phyloP scores from a whole-genome alignment of 2,113 vertebrate genomes.

The Chroicocephalus ridibundus region DNA sequence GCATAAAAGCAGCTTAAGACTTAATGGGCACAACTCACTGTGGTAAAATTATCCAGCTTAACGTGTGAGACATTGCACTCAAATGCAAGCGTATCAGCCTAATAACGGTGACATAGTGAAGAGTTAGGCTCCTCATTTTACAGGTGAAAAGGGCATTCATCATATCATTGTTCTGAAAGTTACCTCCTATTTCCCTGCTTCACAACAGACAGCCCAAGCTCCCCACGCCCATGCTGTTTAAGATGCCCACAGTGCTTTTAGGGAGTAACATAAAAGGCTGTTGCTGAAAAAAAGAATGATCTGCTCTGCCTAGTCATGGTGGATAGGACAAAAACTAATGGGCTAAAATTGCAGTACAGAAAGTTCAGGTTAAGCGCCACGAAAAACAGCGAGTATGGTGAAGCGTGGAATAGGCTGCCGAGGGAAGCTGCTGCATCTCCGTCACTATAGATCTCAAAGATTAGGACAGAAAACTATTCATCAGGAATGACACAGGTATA shows the following conservation, averaged over 20 bases:
- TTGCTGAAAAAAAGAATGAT: neutral
- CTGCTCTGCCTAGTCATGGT: neutral
- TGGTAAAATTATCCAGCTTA: neutral
- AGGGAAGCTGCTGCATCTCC: neutral
- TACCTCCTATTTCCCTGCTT: neutral
- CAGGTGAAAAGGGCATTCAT: neutral
- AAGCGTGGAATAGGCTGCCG: neutral
- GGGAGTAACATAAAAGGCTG: neutral
- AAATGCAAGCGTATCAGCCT: neutral
- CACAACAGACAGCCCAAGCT: rapidly evolving
- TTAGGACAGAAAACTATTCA: neutral
- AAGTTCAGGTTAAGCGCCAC: neutral
- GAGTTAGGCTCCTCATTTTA: neutral
- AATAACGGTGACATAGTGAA: neutral
- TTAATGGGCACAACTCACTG: neutral
- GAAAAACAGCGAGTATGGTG: neutral
- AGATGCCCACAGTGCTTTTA: neutral
- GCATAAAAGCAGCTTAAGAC: neutral
- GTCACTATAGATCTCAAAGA: neutral
- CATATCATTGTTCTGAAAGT: neutral
- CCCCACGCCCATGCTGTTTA: neutral
- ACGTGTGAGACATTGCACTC: neutral
- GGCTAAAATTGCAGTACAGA: neutral
- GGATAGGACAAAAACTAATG: neutral
- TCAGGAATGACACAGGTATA: neutral